Percentiles rank a stretch among this genome's conserved stretches.
phyloP scores from a whole-genome alignment of 2,888 invertebrate species.

The Hirtodrosophila alboralis region DNA sequence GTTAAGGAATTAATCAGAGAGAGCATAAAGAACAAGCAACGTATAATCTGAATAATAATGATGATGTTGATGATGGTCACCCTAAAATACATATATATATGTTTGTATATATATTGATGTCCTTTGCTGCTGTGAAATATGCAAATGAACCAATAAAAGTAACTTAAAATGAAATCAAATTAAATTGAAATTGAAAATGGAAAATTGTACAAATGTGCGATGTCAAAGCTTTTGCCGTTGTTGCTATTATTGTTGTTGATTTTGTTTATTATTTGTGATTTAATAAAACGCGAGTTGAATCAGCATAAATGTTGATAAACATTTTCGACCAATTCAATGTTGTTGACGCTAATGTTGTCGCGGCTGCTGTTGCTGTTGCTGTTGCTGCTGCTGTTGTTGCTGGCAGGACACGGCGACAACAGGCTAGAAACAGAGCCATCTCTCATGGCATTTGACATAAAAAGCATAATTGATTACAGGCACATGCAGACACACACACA shows the following conservation, averaged over 20 bases:
- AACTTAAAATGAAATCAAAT: conserved; percentile 51
- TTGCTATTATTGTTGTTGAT: conserved; percentile 5
- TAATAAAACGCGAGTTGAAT: conserved; percentile 13
- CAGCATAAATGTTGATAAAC: conserved; percentile 19
- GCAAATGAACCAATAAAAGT: conserved; percentile 58
- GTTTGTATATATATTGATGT: conserved; percentile 36
- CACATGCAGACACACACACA: conserved; percentile 16
- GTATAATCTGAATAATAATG: conserved; percentile 14
- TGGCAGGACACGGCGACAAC: conserved; percentile 32
- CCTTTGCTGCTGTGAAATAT: conserved; percentile 31
- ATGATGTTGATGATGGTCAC: conserved; percentile 20
- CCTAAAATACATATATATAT: conserved; percentile 31
- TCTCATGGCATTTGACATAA: conserved; percentile 61
- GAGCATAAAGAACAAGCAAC: conserved; percentile 31
- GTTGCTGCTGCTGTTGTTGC: conserved; percentile 24
- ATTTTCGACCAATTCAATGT: conserved; percentile 8
- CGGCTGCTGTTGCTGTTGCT: conserved; percentile 23
- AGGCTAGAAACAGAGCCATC: conserved; percentile 25
- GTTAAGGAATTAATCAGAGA: conserved; percentile 66
- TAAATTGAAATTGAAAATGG: conserved; percentile 37
- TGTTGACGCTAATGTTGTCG: conserved; percentile 45
- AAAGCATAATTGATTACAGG: conserved; percentile 73
- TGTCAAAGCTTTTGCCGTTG: conserved; percentile 2
- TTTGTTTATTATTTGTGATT: conserved; percentile 27
- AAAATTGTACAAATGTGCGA: conserved; percentile 26